Evolutionary conservation across 2,113 vertebrate species (phyloP).

Genomic region (Aegotheles bennettii): DNA sequence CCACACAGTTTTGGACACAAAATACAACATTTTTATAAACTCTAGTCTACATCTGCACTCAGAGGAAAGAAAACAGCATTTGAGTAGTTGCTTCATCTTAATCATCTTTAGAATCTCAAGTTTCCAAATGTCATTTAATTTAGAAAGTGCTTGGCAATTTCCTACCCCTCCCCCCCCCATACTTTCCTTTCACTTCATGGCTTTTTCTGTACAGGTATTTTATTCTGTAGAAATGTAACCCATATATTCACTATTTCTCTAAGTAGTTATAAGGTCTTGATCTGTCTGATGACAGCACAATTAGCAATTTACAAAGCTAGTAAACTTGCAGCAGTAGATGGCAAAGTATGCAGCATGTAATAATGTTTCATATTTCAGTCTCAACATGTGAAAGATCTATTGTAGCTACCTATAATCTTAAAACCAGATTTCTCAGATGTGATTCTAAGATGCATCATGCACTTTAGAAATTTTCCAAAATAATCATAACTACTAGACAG

Average conservation of each 20-base stretch:
- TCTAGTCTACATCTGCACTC: rapidly evolving
- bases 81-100: background rate
- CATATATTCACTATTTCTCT: background rate
- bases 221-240: rapidly evolving
- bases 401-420: rapidly evolving
- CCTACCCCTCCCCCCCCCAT: rapidly evolving
- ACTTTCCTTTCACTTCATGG: rapidly evolving
- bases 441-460: rapidly evolving
- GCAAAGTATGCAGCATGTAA: background rate
- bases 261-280: rapidly evolving
- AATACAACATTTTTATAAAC: rapidly evolving
- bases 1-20: rapidly evolving
- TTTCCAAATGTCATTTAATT: rapidly evolving
- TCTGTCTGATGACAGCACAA: rapidly evolving
- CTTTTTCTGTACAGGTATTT: background rate
- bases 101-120: rapidly evolving
- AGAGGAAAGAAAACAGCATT: background rate
- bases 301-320: background rate
- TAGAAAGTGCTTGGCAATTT: rapidly evolving
- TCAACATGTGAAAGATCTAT: rapidly evolving
- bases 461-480: background rate
- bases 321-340: rapidly evolving
- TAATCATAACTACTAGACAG: rapidly evolving
- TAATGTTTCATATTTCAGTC: background rate
- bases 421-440: background rate